Evolutionary conservation across 2,113 vertebrate genomes (phyloP), one percentile per base, ranked within the genome.

Genomic region (Alligator mississippiensis): DNA sequence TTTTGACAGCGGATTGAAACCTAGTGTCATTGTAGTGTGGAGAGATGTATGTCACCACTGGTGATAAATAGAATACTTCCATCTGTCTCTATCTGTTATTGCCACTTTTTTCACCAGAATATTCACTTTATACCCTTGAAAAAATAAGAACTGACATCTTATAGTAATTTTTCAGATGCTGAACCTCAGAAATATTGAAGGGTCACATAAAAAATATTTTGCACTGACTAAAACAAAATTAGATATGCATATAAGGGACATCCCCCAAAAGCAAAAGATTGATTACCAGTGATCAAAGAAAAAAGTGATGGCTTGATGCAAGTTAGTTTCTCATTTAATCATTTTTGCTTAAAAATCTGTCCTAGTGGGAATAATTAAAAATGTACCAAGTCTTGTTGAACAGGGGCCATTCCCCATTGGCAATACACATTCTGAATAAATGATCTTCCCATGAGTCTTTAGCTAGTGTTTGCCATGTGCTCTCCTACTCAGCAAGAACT

Each of bases 251-350:
- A 66, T 24, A 75, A 64, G 3, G 2, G 5, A 15, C 78, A 54
- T 19, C 70, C 14, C 84, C 34, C 57, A 88, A 92, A 91, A 28
- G 59, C 55, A 88, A 34, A 80, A 27, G 8, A 93, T 93, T 91
- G 85, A 93, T 94, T 95, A 95, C 93, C 78, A 90, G 66, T 81
- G 84, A 92, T 95, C 72, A 95, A 96, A 95, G 83, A 57, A 88
- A 86, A 93, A 92, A 83, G 78, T 0, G 1, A 92, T 70, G 11
- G 27, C 91, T 94, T 92, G 79, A 88, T 92, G 88, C 81, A 77
- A 90, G 93, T 88, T 58, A 62, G 28, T 19, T 59, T 80, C 62
- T 54, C 47, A 90, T 72, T 77, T 85, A 92, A 89, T 58, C 15
- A 62, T 68, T 87, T 57, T 89, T 74, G 34, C 25, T 62, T 34